These are phyloP conservation scores for Elysia chlorotica DNA, from an alignment of 1,140 invertebrate species.

Conservation along the genomic window DNA sequence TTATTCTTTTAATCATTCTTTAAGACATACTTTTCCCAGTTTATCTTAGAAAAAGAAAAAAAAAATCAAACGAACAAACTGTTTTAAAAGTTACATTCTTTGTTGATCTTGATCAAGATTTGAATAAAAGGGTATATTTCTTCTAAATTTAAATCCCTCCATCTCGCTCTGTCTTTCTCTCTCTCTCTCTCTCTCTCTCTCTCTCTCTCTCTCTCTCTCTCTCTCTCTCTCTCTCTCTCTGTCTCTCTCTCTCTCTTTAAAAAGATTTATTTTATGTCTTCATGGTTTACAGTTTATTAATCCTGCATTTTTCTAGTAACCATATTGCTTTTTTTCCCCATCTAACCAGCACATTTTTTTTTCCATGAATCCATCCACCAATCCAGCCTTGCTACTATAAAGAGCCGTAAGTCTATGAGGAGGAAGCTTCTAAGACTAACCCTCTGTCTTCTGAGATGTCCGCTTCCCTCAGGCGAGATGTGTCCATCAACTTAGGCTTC, in stretches of 20 bases:
- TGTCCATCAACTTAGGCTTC: conserved; percentile 8
- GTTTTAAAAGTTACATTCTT: too few relatives aligned
- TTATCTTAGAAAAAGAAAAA: too few relatives aligned
- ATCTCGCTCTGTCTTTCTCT: neutral
- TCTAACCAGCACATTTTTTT: neutral
- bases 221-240: neutral
- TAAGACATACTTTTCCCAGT: too few relatives aligned
- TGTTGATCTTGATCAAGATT: too few relatives aligned
- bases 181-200: neutral
- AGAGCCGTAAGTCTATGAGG: neutral
- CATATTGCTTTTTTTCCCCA: too few relatives aligned
- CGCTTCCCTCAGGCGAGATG: conserved; percentile 11
- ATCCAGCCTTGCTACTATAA: neutral
- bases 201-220: neutral
- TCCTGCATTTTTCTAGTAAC: too few relatives aligned
- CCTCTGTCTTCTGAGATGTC: neutral
- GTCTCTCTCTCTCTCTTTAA: neutral
- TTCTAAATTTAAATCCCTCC: too few relatives aligned
- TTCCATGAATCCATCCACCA: neutral
- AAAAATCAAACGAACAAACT: too few relatives aligned
- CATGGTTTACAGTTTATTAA: too few relatives aligned
- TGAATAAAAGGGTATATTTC: too few relatives aligned
- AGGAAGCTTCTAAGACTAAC: neutral
- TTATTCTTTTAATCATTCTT: too few relatives aligned
- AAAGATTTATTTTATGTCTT: too few relatives aligned